Conservation (phyloP, 2,113 vertebrate species). For the Lepus europaeus region DNA sequence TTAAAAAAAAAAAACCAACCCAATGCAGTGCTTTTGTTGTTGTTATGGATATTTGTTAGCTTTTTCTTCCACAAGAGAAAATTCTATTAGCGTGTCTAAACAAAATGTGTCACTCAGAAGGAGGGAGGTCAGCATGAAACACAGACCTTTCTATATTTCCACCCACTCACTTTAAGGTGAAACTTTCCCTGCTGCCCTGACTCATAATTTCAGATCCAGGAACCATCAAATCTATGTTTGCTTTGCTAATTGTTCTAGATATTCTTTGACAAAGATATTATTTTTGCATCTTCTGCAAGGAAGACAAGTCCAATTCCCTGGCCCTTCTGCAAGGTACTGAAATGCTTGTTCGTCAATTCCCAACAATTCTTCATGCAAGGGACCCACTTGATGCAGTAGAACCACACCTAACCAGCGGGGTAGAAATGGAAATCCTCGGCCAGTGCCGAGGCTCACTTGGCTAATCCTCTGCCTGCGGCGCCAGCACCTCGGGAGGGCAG, state of each 20-base stretch:
- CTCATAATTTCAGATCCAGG: conserved; percentile 17
- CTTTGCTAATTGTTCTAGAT: conserved; percentile 55
- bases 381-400: not conserved
- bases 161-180: not conserved
- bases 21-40: conserved; percentile 15
- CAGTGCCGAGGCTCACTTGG: too few relatives aligned
- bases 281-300: not conserved
- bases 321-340: not conserved
- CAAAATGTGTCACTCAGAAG: conserved; percentile 66
- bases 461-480: too few relatives aligned
- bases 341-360: not conserved
- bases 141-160: not conserved
- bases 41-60: conserved; percentile 42
- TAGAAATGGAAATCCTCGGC: not conserved
- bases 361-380: not conserved
- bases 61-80: conserved; percentile 72
- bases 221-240: conserved; percentile 23
- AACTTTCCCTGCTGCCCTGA: not conserved
- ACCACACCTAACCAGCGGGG: not conserved
- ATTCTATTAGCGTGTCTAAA: conserved; percentile 65
- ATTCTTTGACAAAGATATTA: conserved; percentile 25
- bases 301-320: conserved; percentile 15
- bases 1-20: conserved; percentile 65
- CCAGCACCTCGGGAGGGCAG: too few relatives aligned
- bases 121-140: conserved; percentile 26